These are phyloP conservation scores for Aelia acuminata DNA, from an alignment of 2,888 invertebrate species.

Conservation along the genomic window DNA sequence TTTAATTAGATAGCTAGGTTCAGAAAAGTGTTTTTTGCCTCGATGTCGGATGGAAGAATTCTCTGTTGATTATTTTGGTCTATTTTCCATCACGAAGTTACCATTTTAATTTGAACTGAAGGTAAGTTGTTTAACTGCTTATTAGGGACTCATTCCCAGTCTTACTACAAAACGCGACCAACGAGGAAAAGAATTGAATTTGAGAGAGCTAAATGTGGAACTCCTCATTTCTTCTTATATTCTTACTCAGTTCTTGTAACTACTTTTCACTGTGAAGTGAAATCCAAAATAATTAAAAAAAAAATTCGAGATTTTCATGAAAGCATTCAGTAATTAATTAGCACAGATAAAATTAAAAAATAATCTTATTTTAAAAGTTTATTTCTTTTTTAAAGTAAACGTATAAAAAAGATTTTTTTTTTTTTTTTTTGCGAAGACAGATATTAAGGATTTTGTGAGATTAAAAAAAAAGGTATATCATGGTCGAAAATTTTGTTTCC, in stretches of 20 bases:
- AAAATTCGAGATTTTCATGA: background rate
- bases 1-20: no score
- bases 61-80: background rate
- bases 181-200: slow-evolving; percentile 7
- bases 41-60: background rate
- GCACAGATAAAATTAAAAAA: background rate
- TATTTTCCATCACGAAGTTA: slow-evolving; percentile 4
- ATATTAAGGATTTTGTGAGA: no score
- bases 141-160: slow-evolving; percentile 10
- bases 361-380: no score
- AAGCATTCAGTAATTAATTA: background rate
- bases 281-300: background rate
- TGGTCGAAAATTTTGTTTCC: no score
- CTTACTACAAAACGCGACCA: background rate
- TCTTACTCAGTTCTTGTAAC: background rate
- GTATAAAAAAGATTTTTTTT: no score
- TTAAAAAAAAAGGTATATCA: no score
- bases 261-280: background rate
- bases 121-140: background rate
- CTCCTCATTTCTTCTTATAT: background rate
- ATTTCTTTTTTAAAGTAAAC: no score
- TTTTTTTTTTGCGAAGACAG: no score
- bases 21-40: background rate
- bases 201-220: background rate
- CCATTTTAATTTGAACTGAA: background rate